Conservation (phyloP, 2,888 invertebrate species). For the Drosophila engyochracea region DNA sequence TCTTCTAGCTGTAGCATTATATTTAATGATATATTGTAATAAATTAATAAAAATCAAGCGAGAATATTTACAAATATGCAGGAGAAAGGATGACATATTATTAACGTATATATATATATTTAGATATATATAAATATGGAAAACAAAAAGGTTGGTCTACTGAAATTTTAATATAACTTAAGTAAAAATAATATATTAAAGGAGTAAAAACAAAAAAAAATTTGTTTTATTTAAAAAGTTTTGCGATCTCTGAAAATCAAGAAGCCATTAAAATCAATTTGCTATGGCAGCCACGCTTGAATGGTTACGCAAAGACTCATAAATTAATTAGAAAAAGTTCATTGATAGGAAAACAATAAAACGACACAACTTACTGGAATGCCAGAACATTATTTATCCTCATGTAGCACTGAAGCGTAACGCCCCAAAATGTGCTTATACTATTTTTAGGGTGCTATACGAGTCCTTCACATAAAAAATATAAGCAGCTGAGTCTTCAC, state of each 20-base stretch:
- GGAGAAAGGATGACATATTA: not conserved
- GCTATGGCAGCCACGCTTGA: conserved; percentile 46
- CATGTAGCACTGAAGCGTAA: conserved; percentile 48
- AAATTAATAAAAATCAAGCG: conserved; percentile 16
- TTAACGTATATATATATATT: not conserved
- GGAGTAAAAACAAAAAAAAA: not conserved
- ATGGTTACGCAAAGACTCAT: conserved; percentile 33
- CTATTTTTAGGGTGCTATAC: conserved; percentile 7
- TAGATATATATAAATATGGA: not conserved
- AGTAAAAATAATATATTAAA: not conserved
- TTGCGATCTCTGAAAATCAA: not conserved
- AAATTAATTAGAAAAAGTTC: conserved; percentile 70
- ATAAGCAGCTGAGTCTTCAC: conserved; percentile 39
- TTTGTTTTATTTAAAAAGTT: not conserved
- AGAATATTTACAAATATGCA: not conserved
- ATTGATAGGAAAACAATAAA: conserved; percentile 59
- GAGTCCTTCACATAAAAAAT: not conserved
- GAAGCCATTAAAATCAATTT: conserved; percentile 54
- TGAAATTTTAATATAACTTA: not conserved
- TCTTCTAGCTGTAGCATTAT: conserved; percentile 39
- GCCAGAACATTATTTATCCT: conserved; percentile 2
- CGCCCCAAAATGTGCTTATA: conserved; percentile 32
- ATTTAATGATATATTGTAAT: conserved; percentile 26
- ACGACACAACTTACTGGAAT: conserved; percentile 6
- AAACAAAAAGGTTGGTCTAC: not conserved